Base-by-base conservation (phyloP, 2,888 invertebrate genomes). In the Pristionchus entomophagus region DNA sequence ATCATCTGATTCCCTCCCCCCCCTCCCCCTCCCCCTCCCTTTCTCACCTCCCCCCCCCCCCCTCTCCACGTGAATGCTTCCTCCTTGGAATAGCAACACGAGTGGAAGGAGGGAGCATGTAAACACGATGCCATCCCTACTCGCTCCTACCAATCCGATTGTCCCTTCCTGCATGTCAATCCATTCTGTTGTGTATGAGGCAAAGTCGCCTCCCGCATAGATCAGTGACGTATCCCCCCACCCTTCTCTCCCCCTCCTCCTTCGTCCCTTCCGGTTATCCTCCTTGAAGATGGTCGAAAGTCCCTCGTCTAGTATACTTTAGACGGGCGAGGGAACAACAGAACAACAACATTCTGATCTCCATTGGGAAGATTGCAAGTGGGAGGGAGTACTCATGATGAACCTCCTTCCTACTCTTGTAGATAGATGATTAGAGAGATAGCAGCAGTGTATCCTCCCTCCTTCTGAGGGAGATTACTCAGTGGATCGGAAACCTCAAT, bases 211-310 rank as follows among this genome's bases (percentile, higher is more conserved):
- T 1, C 35, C 62, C 1, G 26, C 10, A 14, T 6, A 73, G 41
- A 41, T 73, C 45, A 73, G 41, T 73, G 73, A 73, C 73, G 73
- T n/a, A n/a, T n/a, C n/a, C n/a, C n/a, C n/a, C n/a, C n/a, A n/a
- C n/a, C n/a, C n/a, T n/a, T n/a, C n/a, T n/a, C n/a, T n/a, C n/a
- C n/a, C n/a, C n/a, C n/a, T n/a, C n/a, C n/a, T n/a, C n/a, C n/a
- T n/a, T 73, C 62, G 14, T 10, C 32, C 32, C 14, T 8, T 62
- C 14, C 29, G 12, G 10, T 29, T 2, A 14, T 32, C 62, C 14
- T 62, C 2, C 29, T 8, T 32, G 62, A 29, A 62, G 62, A 62
- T 32, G 29, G 32, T 8, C 26, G n/a, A 6, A 29, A 26, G 26
- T 32, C 22, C 65, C 14, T 35, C 19, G 35, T 65, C 35, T 35